Evolutionary conservation across 2,797 vertebrate genomes (phyloP), one percentile per base, ranked within the genome.

Genomic region (Vultur gryphus): DNA sequence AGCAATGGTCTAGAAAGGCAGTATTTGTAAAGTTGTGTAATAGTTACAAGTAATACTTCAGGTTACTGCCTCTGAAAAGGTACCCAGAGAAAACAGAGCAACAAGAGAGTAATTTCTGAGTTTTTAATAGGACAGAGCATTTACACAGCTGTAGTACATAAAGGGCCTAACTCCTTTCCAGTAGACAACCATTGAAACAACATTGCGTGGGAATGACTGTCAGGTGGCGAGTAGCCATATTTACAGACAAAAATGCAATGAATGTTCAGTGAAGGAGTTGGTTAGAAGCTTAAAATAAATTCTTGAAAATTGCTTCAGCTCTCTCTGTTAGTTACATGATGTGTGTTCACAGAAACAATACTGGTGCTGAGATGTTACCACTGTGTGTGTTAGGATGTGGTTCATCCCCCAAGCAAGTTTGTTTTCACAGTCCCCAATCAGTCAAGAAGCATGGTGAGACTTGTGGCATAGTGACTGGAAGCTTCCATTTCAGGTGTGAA

Each of bases 321-420:
- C 19, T 7, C 72, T 33, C 2, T 4, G 7, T n/a, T 23, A 17
- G 59, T 14, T 84, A 2, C 2, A 0, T 9, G 18, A 13, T 13
- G 35, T 41, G 9, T 23, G 2, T 37, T 92, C 48, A 15, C 71
- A 58, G 73, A 64, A 79, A 31, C 5, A 8, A 2, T 33, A 0
- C 10, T 62, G 7, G 31, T 67, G 83, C 35, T 80, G 83, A 14
- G 57, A 2, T 29, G 31, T 41, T 48, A 8, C 37, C 9, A 2
- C 10, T 48, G 9, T 13, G 5, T 51, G 29, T 18, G 39, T 35
- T 44, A 43, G 76, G 61, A 71, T 86, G 93, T 93, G 90, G 69
- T 62, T 90, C 15, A 7, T 4, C 41, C 43, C 43, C 5, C 9
- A 15, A 13, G 28, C 5, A 6, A 39, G 62, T 41, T 51, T 41